Conservation (phyloP, 2,113 vertebrate species). For the Mugil cephalus region DNA sequence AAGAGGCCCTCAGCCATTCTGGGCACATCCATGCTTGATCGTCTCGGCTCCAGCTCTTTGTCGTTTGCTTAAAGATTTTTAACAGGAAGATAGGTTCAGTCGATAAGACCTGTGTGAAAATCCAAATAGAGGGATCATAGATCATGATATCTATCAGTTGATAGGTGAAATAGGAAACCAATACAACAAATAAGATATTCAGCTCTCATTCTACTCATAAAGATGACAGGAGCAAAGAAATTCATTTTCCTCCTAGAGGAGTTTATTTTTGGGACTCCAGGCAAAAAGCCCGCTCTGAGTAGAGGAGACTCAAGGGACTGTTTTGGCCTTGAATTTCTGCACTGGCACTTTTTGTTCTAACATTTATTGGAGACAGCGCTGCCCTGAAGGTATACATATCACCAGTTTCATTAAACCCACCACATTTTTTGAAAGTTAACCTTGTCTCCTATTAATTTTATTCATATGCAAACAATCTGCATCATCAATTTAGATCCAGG, state of each 20-base stretch:
- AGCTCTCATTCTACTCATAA: background rate
- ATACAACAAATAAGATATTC: background rate
- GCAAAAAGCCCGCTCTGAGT: conserved; percentile 14
- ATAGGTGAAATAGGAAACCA: conserved; percentile 14
- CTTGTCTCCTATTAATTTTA: background rate
- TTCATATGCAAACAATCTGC: conserved; percentile 10
- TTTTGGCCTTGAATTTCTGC: conserved; percentile 19
- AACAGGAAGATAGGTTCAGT: conserved; percentile 36
- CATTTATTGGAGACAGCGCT: conserved; percentile 4
- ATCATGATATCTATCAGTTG: background rate
- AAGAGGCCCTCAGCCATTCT: conserved; percentile 85
- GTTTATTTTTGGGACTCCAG: conserved; percentile 40
- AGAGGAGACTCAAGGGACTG: conserved; percentile 16
- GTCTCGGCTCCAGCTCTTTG: conserved; percentile 77
- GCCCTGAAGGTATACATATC: conserved; percentile 29
- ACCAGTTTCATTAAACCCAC: conserved; percentile 29
- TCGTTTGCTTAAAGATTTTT: conserved; percentile 43
- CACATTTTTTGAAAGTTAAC: conserved; percentile 10
- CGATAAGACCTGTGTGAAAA: conserved; percentile 57
- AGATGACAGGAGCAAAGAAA: conserved; percentile 9
- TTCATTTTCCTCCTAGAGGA: background rate
- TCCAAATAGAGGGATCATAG: conserved; percentile 51
- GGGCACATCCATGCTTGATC: conserved; percentile 80
- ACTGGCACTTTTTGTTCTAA: conserved; percentile 1
- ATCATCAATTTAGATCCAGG: conserved; percentile 20